Evolutionary conservation across 2,797 vertebrate species (phyloP), one percentile per base, ranked within the genome.

Genomic region (Amblyraja radiata): DNA sequence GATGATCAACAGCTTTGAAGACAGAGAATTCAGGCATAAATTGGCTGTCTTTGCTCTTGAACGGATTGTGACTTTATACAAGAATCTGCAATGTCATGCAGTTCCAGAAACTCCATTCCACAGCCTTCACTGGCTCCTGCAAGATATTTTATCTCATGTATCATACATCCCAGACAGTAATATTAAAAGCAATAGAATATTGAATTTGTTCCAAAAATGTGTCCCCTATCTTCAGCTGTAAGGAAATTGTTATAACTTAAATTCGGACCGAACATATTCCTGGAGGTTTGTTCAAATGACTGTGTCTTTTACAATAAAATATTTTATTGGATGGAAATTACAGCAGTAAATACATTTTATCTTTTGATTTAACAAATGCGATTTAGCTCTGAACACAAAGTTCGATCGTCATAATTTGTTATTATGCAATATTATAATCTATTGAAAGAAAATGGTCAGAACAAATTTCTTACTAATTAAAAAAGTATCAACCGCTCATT

Each of bases 11-110:
- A 36, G 77, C 77, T 39, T 79, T 39, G 32, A 16, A 86, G 83
- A 28, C 61, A 86, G 78, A 80, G 54, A 46, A 84, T 58, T 58
- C 23, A 65, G 83, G 63, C 6, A 32, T 28, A 61, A 63, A 63
- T 86, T 86, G 58, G 58, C n/a, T 86, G 83, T 65, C 14, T 86
- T 86, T 86, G 25, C 61, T 86, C 58, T 63, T 32, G 58, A n/a
- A 63, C n/a, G 63, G 28, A 86, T 32, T 16, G 14, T 18, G 83
- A 25, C 46, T 61, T 61, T 61, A 61, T 61, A 84, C 25, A 23
- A 84, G 9, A 65, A 32, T 88, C 0, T 88, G 61, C 28, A 21
- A 8, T 65, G 14, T 61, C 28, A 86, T 32, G n/a, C 28, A 86
- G 58, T 25, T 86, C 61, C 63, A 25, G n/a, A 63, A 28, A 63